Evolutionary conservation across 2,113 vertebrate species (phyloP), one percentile per base, ranked within the genome.

Genomic region (Lynx canadensis): DNA sequence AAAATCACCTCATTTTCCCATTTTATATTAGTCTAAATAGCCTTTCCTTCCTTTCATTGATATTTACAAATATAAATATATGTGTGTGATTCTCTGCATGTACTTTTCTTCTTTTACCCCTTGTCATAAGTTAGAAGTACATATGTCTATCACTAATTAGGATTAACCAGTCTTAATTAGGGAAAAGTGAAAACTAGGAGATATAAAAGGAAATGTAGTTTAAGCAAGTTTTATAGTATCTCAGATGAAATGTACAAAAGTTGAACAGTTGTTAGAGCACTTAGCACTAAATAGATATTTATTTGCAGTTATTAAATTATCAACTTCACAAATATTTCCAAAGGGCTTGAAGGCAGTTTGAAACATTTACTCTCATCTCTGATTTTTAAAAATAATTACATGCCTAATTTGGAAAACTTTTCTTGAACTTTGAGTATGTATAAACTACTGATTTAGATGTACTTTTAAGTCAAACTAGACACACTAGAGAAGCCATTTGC

Each of bases 121-220:
- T 80, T 90, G 23, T 71, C 45, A 15, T 68, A 73, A 82, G 31
- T 57, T 88, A 5, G 57, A 93, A 93, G 12, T 95, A 73, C 2
- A 13, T 45, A 90, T 78, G 38, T 23, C 7, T 36, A 80, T 85
- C 21, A 71, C 16, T 48, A 92, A 41, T 94, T 95, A 88, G 36
- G 25, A 94, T 89, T 87, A 97, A 94, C 7, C 48, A 86, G 52
- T 86, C 36, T 97, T 95, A 94, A 96, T 92, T 86, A 96, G 38
- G 36, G 38, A 80, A 95, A 94, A 92, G 23, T 73, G 7, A 95
- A 90, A 91, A 95, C 33, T 92, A 83, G 29, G 63, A 97, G 33
- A 21, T 93, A 45, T 78, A 74, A 89, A 97, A 95, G 11, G 84
- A 86, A 85, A 76, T 15, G 0, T 33, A 48, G 48, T 84, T 96